These are phyloP conservation scores for Osmoderma eremita DNA, from an alignment of 2,888 invertebrate genomes.

Conservation along the genomic window DNA sequence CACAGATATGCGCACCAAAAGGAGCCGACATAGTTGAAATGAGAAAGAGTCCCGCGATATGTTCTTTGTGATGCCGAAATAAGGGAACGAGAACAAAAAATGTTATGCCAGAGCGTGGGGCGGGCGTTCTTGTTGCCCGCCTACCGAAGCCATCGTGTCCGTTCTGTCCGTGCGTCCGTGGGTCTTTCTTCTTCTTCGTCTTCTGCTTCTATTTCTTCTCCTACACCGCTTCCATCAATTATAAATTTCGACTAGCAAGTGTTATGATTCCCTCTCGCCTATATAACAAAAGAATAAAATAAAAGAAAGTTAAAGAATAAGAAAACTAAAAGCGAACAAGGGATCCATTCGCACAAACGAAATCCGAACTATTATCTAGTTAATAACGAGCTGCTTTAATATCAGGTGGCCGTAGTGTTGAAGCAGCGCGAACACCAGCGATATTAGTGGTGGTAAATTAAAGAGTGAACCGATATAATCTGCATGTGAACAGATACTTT, in stretches of 20 bases:
- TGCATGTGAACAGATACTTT: slow-evolving; percentile 34
- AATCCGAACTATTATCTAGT: slow-evolving; percentile 33
- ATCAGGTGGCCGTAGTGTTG: slow-evolving; percentile 35
- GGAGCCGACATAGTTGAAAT: slow-evolving; percentile 56
- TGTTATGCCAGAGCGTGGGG: slow-evolving; percentile 50
- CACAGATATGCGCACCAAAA: slow-evolving; percentile 48
- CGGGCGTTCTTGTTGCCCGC: slow-evolving; percentile 57
- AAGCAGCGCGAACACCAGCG: slow-evolving; percentile 30
- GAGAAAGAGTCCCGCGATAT: slow-evolving; percentile 50
- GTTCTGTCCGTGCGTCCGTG: slow-evolving; percentile 35
- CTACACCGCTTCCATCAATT: slow-evolving; percentile 43
- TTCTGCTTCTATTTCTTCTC: slow-evolving; percentile 32
- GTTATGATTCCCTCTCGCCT: slow-evolving; percentile 32
- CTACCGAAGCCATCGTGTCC: slow-evolving; percentile 55
- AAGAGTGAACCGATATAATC: slow-evolving; percentile 36
- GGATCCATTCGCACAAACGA: slow-evolving; percentile 21
- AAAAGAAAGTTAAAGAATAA: slow-evolving; percentile 11
- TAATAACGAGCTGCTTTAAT: slow-evolving; percentile 34
- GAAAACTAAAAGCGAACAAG: slow-evolving; percentile 18
- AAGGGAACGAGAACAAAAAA: slow-evolving; percentile 59
- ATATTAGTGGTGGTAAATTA: slow-evolving; percentile 36
- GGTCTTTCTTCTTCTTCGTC: slow-evolving; percentile 33
- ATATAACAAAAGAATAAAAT: slow-evolving; percentile 14
- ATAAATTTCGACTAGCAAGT: slow-evolving; percentile 38
- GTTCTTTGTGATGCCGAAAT: slow-evolving; percentile 59